Evolutionary conservation across 2,113 vertebrate species (phyloP).

Genomic region (Tapirus terrestris): DNA sequence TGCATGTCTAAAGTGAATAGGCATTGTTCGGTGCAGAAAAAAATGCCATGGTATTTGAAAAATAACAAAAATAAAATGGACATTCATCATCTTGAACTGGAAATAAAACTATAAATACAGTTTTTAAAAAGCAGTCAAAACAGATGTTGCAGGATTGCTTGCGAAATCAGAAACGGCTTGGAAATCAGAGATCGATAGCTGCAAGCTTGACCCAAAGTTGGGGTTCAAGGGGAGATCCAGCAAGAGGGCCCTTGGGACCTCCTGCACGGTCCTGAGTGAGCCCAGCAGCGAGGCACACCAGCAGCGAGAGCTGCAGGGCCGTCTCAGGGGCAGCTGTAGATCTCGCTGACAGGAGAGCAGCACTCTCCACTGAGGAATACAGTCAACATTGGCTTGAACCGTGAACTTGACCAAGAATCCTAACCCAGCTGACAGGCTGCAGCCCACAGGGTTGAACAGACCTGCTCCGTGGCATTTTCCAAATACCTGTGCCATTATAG

Average conservation of each 20-base stretch:
- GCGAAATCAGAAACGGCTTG: background rate
- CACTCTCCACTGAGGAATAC: background rate
- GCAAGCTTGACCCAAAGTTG: background rate
- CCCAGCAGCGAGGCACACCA: background rate
- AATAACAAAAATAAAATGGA: background rate
- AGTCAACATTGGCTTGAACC: background rate
- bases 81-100: background rate
- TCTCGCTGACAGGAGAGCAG: background rate
- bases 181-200: accelerated
- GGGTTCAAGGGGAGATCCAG: accelerated
- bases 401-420: background rate
- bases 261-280: background rate
- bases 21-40: background rate
- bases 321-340: background rate
- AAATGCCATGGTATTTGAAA: background rate
- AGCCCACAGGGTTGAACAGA: background rate
- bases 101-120: background rate
- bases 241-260: background rate
- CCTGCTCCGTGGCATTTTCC: constrained; percentile 60
- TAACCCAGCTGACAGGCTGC: background rate
- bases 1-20: background rate
- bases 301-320: accelerated
- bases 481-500: constrained; percentile 19
- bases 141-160: background rate
- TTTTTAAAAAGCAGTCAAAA: background rate